Conservation (phyloP, 2,113 vertebrate genomes). For the Lates calcarifer region DNA sequence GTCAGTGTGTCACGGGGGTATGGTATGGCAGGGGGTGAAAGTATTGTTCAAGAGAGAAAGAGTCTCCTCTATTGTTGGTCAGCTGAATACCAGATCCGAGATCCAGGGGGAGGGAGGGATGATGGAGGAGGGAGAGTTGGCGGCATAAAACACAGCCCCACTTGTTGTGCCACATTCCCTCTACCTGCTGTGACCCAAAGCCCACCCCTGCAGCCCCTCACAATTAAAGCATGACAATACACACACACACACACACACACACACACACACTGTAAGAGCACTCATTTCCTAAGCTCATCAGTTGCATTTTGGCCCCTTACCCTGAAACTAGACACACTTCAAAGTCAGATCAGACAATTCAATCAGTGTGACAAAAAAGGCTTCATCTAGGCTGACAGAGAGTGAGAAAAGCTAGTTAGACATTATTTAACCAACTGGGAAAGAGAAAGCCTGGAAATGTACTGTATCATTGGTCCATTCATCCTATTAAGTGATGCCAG, state of each 20-base stretch:
- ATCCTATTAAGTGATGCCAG: background rate
- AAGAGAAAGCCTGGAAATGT: background rate
- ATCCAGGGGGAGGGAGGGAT: slow-evolving; percentile 41
- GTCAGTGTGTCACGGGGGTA: slow-evolving; percentile 49
- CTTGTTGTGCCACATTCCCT: slow-evolving; percentile 67
- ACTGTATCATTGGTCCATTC: background rate
- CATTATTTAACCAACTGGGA: background rate
- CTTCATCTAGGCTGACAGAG: background rate
- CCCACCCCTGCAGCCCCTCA: slow-evolving; percentile 16
- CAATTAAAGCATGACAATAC: slow-evolving; percentile 37
- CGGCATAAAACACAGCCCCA: slow-evolving; percentile 59
- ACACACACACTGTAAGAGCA: slow-evolving; percentile 11
- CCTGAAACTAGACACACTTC: background rate
- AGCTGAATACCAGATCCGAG: slow-evolving; percentile 60
- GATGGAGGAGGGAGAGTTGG: slow-evolving; percentile 57
- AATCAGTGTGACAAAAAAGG: background rate
- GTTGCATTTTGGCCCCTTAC: background rate
- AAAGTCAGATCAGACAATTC: background rate
- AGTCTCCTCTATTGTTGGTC: slow-evolving; percentile 68
- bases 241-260: slow-evolving; percentile 10
- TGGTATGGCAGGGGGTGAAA: slow-evolving; percentile 47
- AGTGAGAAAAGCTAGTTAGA: background rate
- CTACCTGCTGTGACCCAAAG: slow-evolving; percentile 68
- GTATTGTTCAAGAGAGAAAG: slow-evolving; percentile 71
- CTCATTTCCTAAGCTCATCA: background rate